These are phyloP conservation scores for Drosophila erecta DNA, from an alignment of 1,140 invertebrate species.

Conservation along the genomic window DNA sequence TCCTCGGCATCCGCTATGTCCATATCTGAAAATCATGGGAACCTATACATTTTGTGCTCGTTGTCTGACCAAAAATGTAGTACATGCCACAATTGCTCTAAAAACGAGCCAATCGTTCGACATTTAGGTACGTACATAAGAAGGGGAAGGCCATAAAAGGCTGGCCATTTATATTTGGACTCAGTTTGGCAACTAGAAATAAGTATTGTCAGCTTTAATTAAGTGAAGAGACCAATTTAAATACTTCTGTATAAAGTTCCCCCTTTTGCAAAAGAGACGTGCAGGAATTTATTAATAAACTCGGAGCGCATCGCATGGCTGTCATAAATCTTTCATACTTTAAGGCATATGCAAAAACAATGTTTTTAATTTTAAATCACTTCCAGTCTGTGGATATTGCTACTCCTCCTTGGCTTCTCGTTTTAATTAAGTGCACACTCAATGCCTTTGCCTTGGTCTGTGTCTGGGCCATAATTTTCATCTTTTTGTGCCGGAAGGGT, in stretches of 20 bases:
- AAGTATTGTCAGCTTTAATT: constrained; percentile 59
- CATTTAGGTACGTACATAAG: neutral
- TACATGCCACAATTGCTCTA: constrained; percentile 51
- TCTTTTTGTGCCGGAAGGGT: constrained; percentile 12
- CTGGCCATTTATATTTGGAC: constrained; percentile 20
- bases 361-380: constrained; percentile 75
- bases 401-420: constrained; percentile 26
- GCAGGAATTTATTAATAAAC: constrained; percentile 75
- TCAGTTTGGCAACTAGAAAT: constrained; percentile 28
- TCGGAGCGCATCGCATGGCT: constrained; percentile 57
- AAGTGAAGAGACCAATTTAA: constrained; percentile 66
- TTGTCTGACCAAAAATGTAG: constrained; percentile 63
- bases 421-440: constrained; percentile 77
- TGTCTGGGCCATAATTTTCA: constrained; percentile 9
- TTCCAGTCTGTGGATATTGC: constrained; percentile 32
- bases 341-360: constrained; percentile 74
- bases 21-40: constrained; percentile 42
- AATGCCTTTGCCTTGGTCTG: constrained; percentile 28
- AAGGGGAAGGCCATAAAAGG: constrained; percentile 32
- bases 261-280: constrained; percentile 24
- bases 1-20: constrained; percentile 1
- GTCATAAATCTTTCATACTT: constrained; percentile 80
- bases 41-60: constrained; percentile 42
- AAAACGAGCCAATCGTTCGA: constrained; percentile 19
- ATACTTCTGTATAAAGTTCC: constrained; percentile 48